Evolutionary conservation across 2,113 vertebrate species (phyloP).

Genomic region (Mus pahari): DNA sequence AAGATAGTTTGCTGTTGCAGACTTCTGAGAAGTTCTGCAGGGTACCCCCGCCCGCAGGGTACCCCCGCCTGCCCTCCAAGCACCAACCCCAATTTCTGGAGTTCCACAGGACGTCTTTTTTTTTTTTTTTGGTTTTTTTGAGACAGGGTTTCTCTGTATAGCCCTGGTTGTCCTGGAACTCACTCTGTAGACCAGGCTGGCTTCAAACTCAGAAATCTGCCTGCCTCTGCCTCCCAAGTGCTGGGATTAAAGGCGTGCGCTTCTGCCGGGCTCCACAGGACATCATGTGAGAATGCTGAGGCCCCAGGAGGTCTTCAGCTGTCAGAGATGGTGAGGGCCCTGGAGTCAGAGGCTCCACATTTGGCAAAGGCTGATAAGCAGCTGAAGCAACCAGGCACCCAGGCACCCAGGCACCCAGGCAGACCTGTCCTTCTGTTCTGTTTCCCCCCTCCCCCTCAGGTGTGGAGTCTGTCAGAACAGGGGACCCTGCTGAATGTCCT

Average conservation of each 20-base stretch:
- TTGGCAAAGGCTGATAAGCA: not conserved
- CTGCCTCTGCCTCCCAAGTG: too few relatives aligned
- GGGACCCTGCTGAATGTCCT: slow-evolving; percentile 86
- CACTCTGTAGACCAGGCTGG: too few relatives aligned
- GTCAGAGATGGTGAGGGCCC: not conserved
- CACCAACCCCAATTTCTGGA: not conserved
- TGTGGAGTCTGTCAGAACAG: slow-evolving; percentile 90
- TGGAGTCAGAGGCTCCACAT: not conserved
- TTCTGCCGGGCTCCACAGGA: not conserved
- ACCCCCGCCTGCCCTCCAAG: not conserved
- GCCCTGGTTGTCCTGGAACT: too few relatives aligned
- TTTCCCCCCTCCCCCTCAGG: slow-evolving; percentile 76
- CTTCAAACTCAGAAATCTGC: too few relatives aligned
- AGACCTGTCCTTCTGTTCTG: not conserved
- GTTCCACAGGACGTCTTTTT: not conserved
- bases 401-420: rapidly evolving
- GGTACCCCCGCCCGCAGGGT: not conserved
- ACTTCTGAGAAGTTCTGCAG: not conserved
- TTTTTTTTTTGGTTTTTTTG: too few relatives aligned
- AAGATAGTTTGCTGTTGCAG: not conserved
- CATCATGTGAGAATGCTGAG: not conserved
- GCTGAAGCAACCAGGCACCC: rapidly evolving
- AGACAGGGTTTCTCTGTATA: too few relatives aligned
- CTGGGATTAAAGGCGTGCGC: too few relatives aligned
- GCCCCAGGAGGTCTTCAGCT: not conserved